Evolutionary conservation across 2,113 vertebrate species (phyloP).

Genomic region (Cyanocitta stelleri): DNA sequence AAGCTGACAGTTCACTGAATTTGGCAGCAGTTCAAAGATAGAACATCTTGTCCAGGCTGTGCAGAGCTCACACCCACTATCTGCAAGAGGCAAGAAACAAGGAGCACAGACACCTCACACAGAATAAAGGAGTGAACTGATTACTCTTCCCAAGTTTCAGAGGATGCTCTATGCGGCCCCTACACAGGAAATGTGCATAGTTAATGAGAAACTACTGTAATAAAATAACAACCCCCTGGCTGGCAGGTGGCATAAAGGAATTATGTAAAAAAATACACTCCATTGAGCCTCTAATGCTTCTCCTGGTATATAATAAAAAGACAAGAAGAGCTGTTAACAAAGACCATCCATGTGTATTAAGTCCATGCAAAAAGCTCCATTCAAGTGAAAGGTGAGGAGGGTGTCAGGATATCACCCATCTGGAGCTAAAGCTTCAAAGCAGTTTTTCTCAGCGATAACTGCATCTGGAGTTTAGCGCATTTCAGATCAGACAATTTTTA

Average conservation of each 20-base stretch:
- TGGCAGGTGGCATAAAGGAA: background rate
- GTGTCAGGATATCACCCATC: background rate
- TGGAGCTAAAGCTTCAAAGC: background rate
- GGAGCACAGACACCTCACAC: background rate
- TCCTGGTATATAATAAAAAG: background rate
- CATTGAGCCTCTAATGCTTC: background rate
- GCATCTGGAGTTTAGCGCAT: background rate
- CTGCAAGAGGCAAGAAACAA: background rate
- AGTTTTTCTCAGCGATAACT: background rate
- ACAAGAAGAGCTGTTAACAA: background rate
- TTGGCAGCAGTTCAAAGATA: constrained; percentile 7
- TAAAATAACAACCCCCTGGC: background rate
- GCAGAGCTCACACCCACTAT: background rate
- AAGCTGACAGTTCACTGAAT: constrained; percentile 1
- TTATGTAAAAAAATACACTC: background rate
- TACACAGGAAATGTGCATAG: background rate
- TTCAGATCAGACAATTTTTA: constrained; percentile 31
- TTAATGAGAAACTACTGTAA: background rate
- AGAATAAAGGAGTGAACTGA: background rate
- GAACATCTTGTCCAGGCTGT: background rate
- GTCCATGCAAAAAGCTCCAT: background rate
- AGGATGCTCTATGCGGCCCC: background rate
- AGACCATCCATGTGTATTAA: background rate
- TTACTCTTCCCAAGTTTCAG: background rate
- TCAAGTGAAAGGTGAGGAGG: background rate